Evolutionary conservation across 2,888 invertebrate genomes (phyloP).

Genomic region (Linnaemya vulpina): DNA sequence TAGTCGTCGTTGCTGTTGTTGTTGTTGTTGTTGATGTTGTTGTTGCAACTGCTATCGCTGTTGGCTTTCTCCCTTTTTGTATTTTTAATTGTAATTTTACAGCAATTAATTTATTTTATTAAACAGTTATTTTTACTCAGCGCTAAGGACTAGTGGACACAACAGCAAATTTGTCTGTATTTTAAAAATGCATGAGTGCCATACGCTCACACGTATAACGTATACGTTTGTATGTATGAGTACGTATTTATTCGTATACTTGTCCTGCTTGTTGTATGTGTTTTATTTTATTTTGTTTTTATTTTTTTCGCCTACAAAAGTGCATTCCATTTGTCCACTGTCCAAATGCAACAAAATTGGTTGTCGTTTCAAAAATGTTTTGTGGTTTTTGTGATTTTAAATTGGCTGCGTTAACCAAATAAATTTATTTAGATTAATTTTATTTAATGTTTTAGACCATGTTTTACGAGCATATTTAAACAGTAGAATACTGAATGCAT

Average conservation of each 20-base stretch:
- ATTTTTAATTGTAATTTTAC: constrained; percentile 71
- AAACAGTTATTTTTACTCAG: constrained; percentile 70
- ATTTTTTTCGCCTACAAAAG: constrained; percentile 50
- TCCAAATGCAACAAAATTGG: constrained; percentile 69
- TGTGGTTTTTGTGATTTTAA: constrained; percentile 72
- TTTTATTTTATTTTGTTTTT: too few relatives aligned
- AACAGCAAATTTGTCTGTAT: constrained; percentile 33
- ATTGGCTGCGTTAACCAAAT: constrained; percentile 71
- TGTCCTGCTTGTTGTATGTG: constrained; percentile 38
- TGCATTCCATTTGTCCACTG: constrained; percentile 69
- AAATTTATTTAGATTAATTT: constrained; percentile 72
- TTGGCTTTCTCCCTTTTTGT: constrained; percentile 38
- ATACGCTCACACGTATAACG: neutral
- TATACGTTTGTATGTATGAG: neutral
- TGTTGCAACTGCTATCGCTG: constrained; percentile 48
- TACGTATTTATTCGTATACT: constrained; percentile 7
- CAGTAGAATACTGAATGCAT: neutral
- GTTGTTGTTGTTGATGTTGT: constrained; percentile 23
- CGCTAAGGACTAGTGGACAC: constrained; percentile 21
- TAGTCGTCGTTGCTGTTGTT: neutral
- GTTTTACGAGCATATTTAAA: constrained; percentile 54
- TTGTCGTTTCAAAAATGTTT: constrained; percentile 71
- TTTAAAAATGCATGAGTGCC: constrained; percentile 27
- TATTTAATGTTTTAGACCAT: constrained; percentile 69
- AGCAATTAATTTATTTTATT: constrained; percentile 74